Evolutionary conservation across 2,113 vertebrate genomes (phyloP).

Genomic region (Odontesthes bonariensis): DNA sequence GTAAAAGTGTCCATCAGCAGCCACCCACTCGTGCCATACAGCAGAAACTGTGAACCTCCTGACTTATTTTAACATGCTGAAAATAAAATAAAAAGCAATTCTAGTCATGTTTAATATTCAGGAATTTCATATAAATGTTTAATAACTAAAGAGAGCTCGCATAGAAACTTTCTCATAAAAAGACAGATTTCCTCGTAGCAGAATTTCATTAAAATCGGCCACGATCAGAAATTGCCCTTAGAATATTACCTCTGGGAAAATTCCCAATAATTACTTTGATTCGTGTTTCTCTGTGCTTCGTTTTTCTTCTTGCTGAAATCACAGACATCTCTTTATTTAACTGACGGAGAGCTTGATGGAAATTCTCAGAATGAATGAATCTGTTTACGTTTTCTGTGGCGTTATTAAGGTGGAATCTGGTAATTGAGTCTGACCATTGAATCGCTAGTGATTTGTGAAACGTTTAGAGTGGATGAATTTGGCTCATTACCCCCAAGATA

Average conservation of each 20-base stretch:
- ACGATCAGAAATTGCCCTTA: not conserved
- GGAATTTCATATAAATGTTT: not conserved
- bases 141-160: not conserved
- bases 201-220: not conserved
- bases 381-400: not conserved
- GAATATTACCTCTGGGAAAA: slow-evolving; percentile 5
- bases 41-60: slow-evolving; percentile 18
- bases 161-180: not conserved
- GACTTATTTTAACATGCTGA: not conserved
- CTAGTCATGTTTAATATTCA: slow-evolving; percentile 7
- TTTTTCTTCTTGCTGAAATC: slow-evolving; percentile 1
- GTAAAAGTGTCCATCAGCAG: slow-evolving; percentile 36
- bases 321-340: not conserved
- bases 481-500: not conserved
- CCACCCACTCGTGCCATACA: slow-evolving; percentile 27
- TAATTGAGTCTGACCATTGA: not conserved
- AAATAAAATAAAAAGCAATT: slow-evolving; percentile 6
- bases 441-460: not conserved
- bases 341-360: not conserved
- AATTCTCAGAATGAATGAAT: not conserved
- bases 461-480: not conserved
- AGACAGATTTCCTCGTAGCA: not conserved
- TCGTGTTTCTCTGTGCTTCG: not conserved
- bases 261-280: slow-evolving; percentile 4
- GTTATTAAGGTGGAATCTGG: slow-evolving; percentile 1